Base-by-base conservation (phyloP, 2,888 invertebrate genomes). In the Brenthis daphne region DNA sequence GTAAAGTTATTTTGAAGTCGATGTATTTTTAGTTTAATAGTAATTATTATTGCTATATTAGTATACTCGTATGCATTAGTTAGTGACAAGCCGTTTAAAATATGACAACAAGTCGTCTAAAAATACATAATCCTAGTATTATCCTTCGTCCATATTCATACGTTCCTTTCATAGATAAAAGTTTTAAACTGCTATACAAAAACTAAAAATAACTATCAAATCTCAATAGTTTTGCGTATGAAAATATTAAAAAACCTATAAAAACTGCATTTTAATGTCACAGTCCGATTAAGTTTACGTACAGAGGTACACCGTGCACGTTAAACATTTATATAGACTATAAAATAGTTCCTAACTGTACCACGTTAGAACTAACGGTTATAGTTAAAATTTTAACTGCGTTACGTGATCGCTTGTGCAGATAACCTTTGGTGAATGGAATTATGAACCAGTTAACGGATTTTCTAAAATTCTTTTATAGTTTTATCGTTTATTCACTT, bases 291-390 rank as follows among this genome's bases (percentile, higher is more conserved):
- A 85, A 86, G 84, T 81, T 81, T 85, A 85, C 53, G 53, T 54
- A 24, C 63, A 43, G n/a, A 20, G 63, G 53, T 54, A 24, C 63
- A 43, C 50, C 24, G 63, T 14, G 11, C 16, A 33, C 14, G 63
- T 63, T 14, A 20, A 53, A 33, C 20, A 13, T 20, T 63, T 53
- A 58, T 24, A 6, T 85, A 77, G 83, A 79, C 69, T 82, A 82
- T 87, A 86, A 86, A 87, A 83, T 81, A 76, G 79, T 80, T 77
- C 82, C 82, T 82, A 83, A 83, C 82, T 80, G 78, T 72, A 77
- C 81, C 77, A 69, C 75, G 82, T 84, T 82, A 84, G 79, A 78
- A 80, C 81, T 82, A 84, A 85, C 81, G 80, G 83, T 85, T 80
- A 83, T 79, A 77, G 83, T 80, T 79, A 77, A 81, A 84, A 80